Evolutionary conservation across 2,797 vertebrate genomes (phyloP), one percentile per base, ranked within the genome.

Genomic region (Epinephelus malabaricus): DNA sequence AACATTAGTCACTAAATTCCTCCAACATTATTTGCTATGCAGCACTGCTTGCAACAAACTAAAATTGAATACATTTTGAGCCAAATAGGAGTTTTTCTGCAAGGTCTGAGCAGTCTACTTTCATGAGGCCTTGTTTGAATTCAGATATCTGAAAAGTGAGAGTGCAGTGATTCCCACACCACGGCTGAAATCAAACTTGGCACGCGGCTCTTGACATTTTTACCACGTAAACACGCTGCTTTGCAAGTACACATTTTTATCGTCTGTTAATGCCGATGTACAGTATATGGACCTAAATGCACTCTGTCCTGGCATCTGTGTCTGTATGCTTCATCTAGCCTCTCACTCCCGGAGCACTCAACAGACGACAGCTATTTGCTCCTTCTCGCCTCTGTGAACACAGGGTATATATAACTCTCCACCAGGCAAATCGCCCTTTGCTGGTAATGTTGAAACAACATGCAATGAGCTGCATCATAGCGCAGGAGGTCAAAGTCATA

Each of bases 1-100:
- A 74, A 62, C 64, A 74, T 82, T 82, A 86, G 70, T 71, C 60
- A 65, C 66, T 53, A 72, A 27, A 85, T 84, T 79, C 73, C 23
- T 62, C 46, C 25, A 64, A 60, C 15, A n/a, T 65, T 73, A 64
- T 59, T 79, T 13, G 19, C 27, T 15, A 56, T 59, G 66, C 75
- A 51, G 50, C 50, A 62, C 66, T 62, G 40, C 46, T 67, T 30
- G 50, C 51, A 75, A 63, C 38, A 61, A 65, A 56, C 40, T 69
- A 18, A 70, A 78, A 73, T 23, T 47, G 47, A 79, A 81, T 63
- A 58, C 2, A 69, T 69, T 79, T 30, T 50, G 30, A 73, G 51
- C 46, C 62, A 74, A 69, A 69, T 2, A 13, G n/a, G 40, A 71
- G 21, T n/a, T 49, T 49, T 73, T 73, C 64, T 76, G 23, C 19